Conservation (phyloP, 2,113 vertebrate species). For the Vimba vimba region DNA sequence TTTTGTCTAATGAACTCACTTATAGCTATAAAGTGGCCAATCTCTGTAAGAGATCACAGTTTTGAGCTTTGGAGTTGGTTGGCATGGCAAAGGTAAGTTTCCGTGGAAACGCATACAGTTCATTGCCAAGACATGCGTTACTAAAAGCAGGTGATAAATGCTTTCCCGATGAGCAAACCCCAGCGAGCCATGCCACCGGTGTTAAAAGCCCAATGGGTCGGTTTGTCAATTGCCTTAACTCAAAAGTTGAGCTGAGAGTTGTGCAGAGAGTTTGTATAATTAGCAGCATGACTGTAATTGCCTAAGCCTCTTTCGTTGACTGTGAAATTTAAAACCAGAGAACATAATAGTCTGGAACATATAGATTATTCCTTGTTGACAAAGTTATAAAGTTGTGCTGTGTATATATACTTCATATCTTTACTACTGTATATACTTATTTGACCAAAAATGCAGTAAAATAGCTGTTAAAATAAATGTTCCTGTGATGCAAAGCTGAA, state of each 20-base stretch:
- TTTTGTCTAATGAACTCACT: constrained; percentile 38
- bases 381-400: background rate
- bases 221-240: constrained; percentile 13
- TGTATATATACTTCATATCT: too few species aligned
- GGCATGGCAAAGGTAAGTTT: constrained; percentile 60
- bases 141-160: constrained; percentile 59
- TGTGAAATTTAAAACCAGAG: background rate
- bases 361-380: background rate
- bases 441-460: too few species aligned
- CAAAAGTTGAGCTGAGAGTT: background rate
- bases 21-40: constrained; percentile 53
- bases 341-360: background rate
- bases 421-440: too few species aligned
- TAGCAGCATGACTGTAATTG: background rate
- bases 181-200: constrained; percentile 50
- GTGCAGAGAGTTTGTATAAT: background rate
- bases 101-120: constrained; percentile 56
- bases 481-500: too few species aligned
- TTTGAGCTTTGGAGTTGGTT: constrained; percentile 51
- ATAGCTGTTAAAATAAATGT: too few species aligned
- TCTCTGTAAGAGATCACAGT: constrained; percentile 55
- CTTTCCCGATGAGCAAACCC: constrained; percentile 48
- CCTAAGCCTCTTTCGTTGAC: background rate
- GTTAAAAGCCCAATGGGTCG: background rate
- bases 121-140: constrained; percentile 46